Evolutionary conservation across 2,888 invertebrate genomes (phyloP), one percentile per base, ranked within the genome.

Genomic region (Latheticus oryzae): DNA sequence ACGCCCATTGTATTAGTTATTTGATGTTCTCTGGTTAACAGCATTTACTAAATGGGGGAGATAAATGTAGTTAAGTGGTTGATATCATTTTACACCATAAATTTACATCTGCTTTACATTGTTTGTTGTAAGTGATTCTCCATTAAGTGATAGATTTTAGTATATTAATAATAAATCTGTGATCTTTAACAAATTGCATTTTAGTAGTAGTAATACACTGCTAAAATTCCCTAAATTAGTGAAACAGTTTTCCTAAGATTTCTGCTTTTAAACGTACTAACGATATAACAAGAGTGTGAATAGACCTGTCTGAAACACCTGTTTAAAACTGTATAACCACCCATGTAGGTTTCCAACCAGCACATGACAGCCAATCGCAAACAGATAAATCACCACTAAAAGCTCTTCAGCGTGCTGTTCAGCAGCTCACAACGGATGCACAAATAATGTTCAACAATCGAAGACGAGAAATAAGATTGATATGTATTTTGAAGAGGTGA

Each of bases 381-480:
- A 74, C 74, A 76, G 70, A 77, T 76, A 77, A 77, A 76, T 76
- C 76, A 76, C 71, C 66, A 65, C 69, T 76, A 75, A 76, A 77
- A 77, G 75, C 75, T 68, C 72, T 71, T 72, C 73, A 70, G 65
- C 61, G 61, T 55, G 60, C 66, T 61, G 61, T 66, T 70, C 69
- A 69, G 16, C 33, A 23, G 9, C 23, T 38, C 38, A 56, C 37
- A 50, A 47, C 37, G 11, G 15, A n/a, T 38, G 21, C 55, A 48
- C 26, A 47, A 45, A 53, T 23, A 53, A 23, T 40, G 40, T 30
- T 53, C 52, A 28, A 53, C 52, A 30, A 33, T 35, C 23, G 43
- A 53, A 53, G 28, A 7, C 5, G n/a, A 5, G 12, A 37, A 38
- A 37, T 38, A 17, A 40, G 38, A 13, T 38, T 16, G 5, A 19